Evolutionary conservation across 2,888 invertebrate genomes (phyloP), one percentile per base, ranked within the genome.

Genomic region (Plusia festucae): DNA sequence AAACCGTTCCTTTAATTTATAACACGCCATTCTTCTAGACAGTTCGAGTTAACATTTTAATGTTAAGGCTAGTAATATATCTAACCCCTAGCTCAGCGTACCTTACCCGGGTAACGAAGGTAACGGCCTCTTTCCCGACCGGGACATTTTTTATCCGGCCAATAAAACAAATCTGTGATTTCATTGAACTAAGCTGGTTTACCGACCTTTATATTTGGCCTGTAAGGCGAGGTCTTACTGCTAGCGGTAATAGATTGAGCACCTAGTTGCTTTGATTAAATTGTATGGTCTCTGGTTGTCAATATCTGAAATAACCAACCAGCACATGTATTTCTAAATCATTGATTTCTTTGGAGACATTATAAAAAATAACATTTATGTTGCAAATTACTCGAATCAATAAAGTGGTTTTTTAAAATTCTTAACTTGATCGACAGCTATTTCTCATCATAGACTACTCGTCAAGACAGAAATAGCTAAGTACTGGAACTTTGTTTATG

Each of bases 171-270:
- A 79, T 66, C 79, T 65, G 73, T 73, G 80, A 78, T 80, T 78
- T 79, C 78, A 80, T 80, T 79, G 73, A 80, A 76, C 80, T 78
- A 73, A 79, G 78, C 79, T 68, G 78, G 73, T 78, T 69, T 78
- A 69, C 68, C 68, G 58, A 64, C 70, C 75, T 65, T 73, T 70
- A 32, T 70, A 68, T 69, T 64, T 59, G 65, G 55, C 66, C 1
- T 52, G 49, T 49, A 53, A 68, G 20, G 24, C 44, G 0, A 1
- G 61, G 76, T 57, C 2, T 34, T 1, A 69, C 46, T 64, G 51
- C 7, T 4, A 66, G 70, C 72, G 76, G 40, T 0, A 8, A 13
- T 20, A 9, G n/a, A 22, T 7, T n/a, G 44, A 2, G 27, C 4
- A 6, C n/a, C n/a, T 4, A 16, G 13, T 40, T 15, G 0, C 1